These are phyloP conservation scores for Balearica regulorum DNA, from an alignment of 2,797 vertebrate species.

Conservation along the genomic window DNA sequence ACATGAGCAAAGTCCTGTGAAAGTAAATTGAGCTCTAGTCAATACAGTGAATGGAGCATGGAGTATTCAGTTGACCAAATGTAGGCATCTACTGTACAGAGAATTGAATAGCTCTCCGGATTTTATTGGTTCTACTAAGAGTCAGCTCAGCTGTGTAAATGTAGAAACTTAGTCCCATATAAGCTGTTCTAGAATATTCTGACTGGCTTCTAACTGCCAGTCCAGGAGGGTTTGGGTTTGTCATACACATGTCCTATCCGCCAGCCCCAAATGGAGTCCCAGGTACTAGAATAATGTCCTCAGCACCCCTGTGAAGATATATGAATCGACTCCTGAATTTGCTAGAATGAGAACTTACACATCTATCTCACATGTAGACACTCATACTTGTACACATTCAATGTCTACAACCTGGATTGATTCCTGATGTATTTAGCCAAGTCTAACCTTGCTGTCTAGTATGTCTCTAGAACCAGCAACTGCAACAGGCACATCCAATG, in stretches of 20 bases:
- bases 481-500: neutral
- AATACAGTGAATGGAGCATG: neutral
- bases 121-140: neutral
- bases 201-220: neutral
- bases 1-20: neutral
- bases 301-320: neutral
- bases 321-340: neutral
- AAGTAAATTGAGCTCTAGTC: neutral
- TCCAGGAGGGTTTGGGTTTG: neutral
- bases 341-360: neutral
- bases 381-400: neutral
- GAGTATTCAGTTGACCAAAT: neutral
- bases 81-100: neutral
- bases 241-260: rapidly evolving
- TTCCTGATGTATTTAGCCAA: neutral
- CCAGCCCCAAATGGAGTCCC: neutral
- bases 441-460: neutral
- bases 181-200: neutral
- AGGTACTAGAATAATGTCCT: neutral
- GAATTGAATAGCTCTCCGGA: neutral
- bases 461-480: neutral
- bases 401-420: neutral
- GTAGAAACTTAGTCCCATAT: neutral
- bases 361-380: neutral
- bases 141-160: neutral